Conservation (phyloP, 1,140 invertebrate species). For the Caenorhabditis brenneri region DNA sequence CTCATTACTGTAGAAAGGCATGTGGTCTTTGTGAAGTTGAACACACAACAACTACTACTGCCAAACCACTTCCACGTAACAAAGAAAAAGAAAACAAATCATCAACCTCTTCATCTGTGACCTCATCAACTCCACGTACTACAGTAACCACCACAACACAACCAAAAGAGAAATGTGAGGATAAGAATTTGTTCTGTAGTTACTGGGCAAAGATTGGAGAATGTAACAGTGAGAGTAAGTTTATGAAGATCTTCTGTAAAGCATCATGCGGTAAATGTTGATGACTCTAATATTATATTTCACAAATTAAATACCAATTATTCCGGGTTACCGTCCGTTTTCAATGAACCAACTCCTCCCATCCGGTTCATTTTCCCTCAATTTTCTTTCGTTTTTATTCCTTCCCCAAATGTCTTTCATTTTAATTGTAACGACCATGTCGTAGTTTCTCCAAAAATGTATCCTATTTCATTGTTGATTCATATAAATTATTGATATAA, state of each 20-base stretch:
- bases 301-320: background rate
- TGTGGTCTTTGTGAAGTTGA: conserved; percentile 62
- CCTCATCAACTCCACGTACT: conserved; percentile 33
- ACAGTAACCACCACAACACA: background rate
- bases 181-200: conserved; percentile 70
- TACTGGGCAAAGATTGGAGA: conserved; percentile 71
- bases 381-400: background rate
- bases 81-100: conserved; percentile 44
- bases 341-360: background rate
- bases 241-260: conserved; percentile 71
- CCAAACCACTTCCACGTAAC: background rate
- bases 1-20: conserved; percentile 68
- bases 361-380: conserved; percentile 37
- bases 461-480: conserved; percentile 6
- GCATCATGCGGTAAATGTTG: conserved; percentile 63
- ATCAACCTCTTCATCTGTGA: background rate
- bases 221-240: conserved; percentile 68
- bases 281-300: background rate
- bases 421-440: conserved; percentile 39
- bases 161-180: conserved; percentile 53
- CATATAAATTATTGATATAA: conserved; percentile 24
- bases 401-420: background rate
- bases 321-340: background rate
- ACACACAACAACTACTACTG: background rate
- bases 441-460: background rate